Evolutionary conservation across 2,888 invertebrate species (phyloP).

Genomic region (Pristionchus maxplancki): DNA sequence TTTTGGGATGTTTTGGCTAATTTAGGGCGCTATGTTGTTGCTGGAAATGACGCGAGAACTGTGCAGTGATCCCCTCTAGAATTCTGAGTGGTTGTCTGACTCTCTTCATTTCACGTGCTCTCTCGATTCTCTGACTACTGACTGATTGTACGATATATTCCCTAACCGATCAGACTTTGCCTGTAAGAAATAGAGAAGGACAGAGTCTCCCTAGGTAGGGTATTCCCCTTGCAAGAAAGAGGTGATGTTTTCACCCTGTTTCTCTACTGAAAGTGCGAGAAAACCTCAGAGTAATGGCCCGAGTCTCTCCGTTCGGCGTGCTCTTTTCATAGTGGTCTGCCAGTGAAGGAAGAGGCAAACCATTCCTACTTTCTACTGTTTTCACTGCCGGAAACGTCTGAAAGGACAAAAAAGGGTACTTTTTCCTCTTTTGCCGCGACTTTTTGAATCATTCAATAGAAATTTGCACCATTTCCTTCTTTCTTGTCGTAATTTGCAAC

Average conservation of each 20-base stretch:
- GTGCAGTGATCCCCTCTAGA: too few relatives aligned
- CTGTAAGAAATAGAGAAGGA: too few relatives aligned
- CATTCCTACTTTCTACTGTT: too few relatives aligned
- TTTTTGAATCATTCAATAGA: too few relatives aligned
- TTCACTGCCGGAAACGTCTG: too few relatives aligned
- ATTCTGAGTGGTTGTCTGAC: too few relatives aligned
- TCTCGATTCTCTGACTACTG: background rate
- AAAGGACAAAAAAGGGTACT: too few relatives aligned
- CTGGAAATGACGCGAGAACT: background rate
- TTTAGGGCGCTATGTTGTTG: background rate
- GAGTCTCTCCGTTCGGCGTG: background rate
- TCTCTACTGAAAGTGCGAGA: background rate
- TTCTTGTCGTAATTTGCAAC: too few relatives aligned
- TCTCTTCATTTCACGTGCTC: background rate
- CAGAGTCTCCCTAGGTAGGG: background rate
- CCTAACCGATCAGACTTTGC: too few relatives aligned
- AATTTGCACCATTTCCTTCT: too few relatives aligned
- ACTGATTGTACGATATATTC: too few relatives aligned
- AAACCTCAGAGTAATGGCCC: background rate
- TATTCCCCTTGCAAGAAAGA: background rate
- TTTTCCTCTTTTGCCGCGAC: too few relatives aligned
- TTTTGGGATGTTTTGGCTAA: background rate
- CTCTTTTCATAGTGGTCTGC: background rate
- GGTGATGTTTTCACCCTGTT: background rate
- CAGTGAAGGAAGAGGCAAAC: background rate